Evolutionary conservation across 2,113 vertebrate species (phyloP).

Genomic region (Silurus meridionalis): DNA sequence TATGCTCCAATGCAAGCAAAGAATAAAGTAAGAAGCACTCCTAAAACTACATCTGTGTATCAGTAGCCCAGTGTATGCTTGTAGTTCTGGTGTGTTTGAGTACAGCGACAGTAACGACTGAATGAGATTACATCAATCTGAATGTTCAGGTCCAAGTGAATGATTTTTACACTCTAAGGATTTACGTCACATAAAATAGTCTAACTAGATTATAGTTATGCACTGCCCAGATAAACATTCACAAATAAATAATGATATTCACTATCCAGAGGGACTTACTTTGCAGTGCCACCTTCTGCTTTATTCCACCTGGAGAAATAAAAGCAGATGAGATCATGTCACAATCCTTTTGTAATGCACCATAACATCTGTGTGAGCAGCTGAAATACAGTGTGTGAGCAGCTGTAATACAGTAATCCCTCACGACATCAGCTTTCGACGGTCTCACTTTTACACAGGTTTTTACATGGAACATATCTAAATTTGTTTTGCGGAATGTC

Average conservation of each 20-base stretch:
- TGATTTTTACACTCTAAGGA: background rate
- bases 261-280: conserved; percentile 70
- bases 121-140: no score
- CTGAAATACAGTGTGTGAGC: background rate
- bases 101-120: background rate
- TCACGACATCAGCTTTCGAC: no score
- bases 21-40: background rate
- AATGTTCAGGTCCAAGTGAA: background rate
- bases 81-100: background rate
- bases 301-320: conserved; percentile 79
- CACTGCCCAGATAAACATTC: background rate
- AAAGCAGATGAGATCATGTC: conserved; percentile 1
- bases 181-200: background rate
- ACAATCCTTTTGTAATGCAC: background rate
- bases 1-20: conserved; percentile 34
- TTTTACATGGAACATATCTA: no score
- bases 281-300: conserved; percentile 79
- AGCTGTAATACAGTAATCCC: no score
- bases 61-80: background rate
- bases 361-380: background rate
- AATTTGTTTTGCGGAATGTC: no score
- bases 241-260: background rate
- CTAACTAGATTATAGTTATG: background rate
- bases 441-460: no score
- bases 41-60: background rate